These are phyloP conservation scores for Pygoscelis adeliae DNA, from an alignment of 2,113 vertebrate species.

Conservation along the genomic window DNA sequence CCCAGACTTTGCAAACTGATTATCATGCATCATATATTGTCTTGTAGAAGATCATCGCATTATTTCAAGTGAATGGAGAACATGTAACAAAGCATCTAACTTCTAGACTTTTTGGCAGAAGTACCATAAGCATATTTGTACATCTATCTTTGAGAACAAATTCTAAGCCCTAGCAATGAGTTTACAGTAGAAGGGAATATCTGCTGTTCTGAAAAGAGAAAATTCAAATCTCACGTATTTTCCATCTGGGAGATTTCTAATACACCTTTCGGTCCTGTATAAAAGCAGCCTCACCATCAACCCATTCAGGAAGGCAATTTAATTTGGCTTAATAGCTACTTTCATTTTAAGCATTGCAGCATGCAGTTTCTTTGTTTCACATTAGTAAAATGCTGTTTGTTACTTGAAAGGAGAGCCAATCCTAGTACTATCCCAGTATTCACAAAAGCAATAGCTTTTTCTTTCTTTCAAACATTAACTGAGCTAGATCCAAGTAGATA, in stretches of 20 bases:
- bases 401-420: background rate
- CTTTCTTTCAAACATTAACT: background rate
- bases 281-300: background rate
- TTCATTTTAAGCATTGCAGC: conserved; percentile 31
- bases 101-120: background rate
- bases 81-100: background rate
- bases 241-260: background rate
- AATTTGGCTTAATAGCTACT: conserved; percentile 45
- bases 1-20: background rate
- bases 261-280: background rate
- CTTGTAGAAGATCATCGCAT: background rate
- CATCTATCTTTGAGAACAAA: background rate
- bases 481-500: background rate
- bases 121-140: background rate
- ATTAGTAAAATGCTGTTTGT: background rate
- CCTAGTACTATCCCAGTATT: background rate
- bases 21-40: background rate
- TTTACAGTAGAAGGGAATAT: background rate
- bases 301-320: conserved; percentile 14
- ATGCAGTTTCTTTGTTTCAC: background rate
- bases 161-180: background rate
- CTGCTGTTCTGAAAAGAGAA: background rate
- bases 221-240: background rate
- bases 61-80: background rate
- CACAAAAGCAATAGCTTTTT: background rate